Evolutionary conservation across 2,113 vertebrate species (phyloP).

Genomic region (Microcebus tavaratra): DNA sequence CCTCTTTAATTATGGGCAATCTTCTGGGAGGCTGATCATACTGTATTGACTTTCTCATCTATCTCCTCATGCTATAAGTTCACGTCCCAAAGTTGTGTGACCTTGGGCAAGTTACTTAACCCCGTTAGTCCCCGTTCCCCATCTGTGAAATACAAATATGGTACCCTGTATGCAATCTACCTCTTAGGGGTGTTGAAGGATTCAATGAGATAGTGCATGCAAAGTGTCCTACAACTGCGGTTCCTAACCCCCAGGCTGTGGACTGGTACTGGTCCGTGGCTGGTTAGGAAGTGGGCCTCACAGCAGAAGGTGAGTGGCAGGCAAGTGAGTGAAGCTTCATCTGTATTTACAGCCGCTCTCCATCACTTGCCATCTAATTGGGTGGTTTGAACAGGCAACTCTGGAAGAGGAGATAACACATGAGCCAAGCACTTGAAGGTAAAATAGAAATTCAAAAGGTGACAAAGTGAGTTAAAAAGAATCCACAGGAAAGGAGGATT

Average conservation of each 20-base stretch:
- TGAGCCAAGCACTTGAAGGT: neutral
- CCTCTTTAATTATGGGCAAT: neutral
- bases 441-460: neutral
- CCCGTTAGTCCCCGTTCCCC: neutral
- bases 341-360: too few species aligned
- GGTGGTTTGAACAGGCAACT: neutral
- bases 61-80: neutral
- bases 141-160: neutral
- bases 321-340: too few species aligned
- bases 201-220: neutral
- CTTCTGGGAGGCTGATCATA: neutral
- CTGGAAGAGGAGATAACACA: neutral
- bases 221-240: neutral
- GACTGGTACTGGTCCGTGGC: too few species aligned
- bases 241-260: too few species aligned
- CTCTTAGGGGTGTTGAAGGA: neutral
- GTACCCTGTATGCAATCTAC: neutral
- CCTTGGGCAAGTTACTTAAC: neutral
- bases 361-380: neutral
- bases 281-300: too few species aligned
- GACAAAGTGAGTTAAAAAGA: neutral
- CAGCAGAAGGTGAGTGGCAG: too few species aligned
- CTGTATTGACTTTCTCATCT: neutral
- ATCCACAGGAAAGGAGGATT: neutral
- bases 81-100: slow-evolving; percentile 3